Base-by-base conservation (phyloP, 2,888 invertebrate species). In the Metalampra italica region DNA sequence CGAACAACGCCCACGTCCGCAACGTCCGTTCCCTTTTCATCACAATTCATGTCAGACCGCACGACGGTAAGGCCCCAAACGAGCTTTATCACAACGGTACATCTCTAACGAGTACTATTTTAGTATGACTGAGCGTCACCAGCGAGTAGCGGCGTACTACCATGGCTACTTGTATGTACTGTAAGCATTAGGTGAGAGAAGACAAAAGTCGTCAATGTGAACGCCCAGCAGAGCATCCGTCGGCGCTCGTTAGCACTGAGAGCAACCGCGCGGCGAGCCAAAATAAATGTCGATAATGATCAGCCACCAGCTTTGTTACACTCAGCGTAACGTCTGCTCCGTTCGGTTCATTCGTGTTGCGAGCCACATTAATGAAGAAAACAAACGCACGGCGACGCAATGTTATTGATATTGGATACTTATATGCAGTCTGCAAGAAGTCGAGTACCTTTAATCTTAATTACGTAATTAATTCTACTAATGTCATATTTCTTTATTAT, bases 231-330 rank as follows among this genome's bases (percentile, higher is more conserved):
- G 72, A 68, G 64, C 68, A 67, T 66, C 72, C 59, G 67, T 38
- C 58, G 66, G 64, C 62, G 64, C 68, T 62, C 60, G 57, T 61
- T 64, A 68, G 55, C 64, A 61, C 61, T 65, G 60, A 58, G 50
- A 65, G 49, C 55, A 58, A 54, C 57, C 56, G 62, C 57, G 66
- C 55, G 65, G 46, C 15, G 60, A 59, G 77, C 76, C 77, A 78
- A 78, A 76, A 78, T 71, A 66, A 71, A 76, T 72, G 70, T 69
- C 74, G 75, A 76, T 75, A 71, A 67, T 65, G 53, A 54, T 57
- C 51, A 47, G 62, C 67, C 62, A 54, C 56, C 51, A 47, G 62
- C 67, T 62, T 71, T 64, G 59, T 70, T 66, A 68, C 62, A 42
- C 36, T 41, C 22, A n/a, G 43, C 29, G 12, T 29, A 47, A 36